Conservation (phyloP, 2,888 invertebrate species). For the Amphipoea lucens region DNA sequence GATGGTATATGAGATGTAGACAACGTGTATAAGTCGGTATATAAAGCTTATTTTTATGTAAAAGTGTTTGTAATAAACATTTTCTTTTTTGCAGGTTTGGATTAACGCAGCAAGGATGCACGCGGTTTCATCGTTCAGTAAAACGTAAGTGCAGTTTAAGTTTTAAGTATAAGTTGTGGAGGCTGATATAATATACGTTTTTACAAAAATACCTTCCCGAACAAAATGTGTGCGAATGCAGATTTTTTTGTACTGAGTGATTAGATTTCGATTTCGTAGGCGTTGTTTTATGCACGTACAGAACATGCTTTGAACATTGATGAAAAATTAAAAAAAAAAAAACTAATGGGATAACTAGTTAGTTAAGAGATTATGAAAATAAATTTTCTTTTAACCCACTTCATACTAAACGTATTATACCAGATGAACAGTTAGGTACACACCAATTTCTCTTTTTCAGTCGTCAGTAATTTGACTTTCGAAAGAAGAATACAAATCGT, state of each 20-base stretch:
- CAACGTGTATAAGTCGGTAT: no score
- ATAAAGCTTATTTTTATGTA: neutral
- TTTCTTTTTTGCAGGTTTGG: slow-evolving; percentile 17
- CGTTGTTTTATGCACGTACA: neutral
- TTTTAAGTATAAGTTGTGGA: neutral
- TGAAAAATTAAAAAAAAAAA: neutral
- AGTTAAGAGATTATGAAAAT: no score
- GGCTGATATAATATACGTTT: neutral
- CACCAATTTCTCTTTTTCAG: no score
- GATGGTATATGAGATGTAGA: no score
- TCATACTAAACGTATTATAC: no score
- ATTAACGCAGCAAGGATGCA: neutral
- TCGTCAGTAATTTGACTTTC: no score
- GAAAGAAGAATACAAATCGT: no score
- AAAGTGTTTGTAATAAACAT: neutral
- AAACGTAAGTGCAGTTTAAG: neutral
- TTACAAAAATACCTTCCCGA: neutral
- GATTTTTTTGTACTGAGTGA: neutral
- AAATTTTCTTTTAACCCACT: no score
- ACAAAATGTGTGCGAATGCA: neutral
- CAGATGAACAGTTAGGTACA: no score
- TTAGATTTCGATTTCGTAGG: neutral
- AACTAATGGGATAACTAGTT: neutral
- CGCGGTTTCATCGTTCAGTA: neutral
- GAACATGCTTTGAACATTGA: neutral